These are phyloP conservation scores for Drosophila albomicans DNA, from an alignment of 1,140 invertebrate genomes.

Conservation along the genomic window DNA sequence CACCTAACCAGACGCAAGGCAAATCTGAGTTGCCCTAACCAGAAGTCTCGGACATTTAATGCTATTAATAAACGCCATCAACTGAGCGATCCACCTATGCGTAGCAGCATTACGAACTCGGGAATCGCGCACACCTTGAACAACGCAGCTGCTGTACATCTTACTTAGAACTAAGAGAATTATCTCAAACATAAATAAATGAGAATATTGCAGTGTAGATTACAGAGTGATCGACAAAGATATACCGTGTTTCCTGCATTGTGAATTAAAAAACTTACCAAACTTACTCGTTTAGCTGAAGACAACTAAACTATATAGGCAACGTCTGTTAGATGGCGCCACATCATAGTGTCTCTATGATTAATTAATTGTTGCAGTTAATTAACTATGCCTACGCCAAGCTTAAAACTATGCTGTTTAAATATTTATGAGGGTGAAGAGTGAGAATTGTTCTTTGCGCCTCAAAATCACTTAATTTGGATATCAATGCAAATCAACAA, in stretches of 20 bases:
- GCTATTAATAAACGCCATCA: constrained; percentile 66
- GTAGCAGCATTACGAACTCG: constrained; percentile 47
- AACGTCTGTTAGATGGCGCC: not conserved
- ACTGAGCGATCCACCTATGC: constrained; percentile 56
- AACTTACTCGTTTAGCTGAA: not conserved
- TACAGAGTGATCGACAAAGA: constrained; percentile 5
- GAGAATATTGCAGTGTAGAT: not conserved
- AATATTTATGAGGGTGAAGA: too few species aligned
- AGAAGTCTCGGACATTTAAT: constrained; percentile 49
- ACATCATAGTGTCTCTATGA: not conserved
- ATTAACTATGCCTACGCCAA: not conserved
- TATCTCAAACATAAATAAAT: not conserved
- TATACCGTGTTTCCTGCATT: constrained; percentile 4
- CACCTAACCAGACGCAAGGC: constrained; percentile 46
- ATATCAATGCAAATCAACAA: not conserved
- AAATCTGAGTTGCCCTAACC: constrained; percentile 68
- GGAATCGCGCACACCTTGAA: constrained; percentile 54
- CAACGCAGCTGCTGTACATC: constrained; percentile 31
- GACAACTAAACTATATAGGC: too few species aligned
- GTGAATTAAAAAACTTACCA: not conserved
- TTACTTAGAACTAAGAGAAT: constrained; percentile 11
- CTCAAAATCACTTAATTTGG: too few species aligned
- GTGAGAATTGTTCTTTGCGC: too few species aligned
- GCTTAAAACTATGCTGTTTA: not conserved
- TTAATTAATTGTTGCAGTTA: not conserved